Base-by-base conservation (phyloP, 2,113 vertebrate species). In the Macquaria australasica region DNA sequence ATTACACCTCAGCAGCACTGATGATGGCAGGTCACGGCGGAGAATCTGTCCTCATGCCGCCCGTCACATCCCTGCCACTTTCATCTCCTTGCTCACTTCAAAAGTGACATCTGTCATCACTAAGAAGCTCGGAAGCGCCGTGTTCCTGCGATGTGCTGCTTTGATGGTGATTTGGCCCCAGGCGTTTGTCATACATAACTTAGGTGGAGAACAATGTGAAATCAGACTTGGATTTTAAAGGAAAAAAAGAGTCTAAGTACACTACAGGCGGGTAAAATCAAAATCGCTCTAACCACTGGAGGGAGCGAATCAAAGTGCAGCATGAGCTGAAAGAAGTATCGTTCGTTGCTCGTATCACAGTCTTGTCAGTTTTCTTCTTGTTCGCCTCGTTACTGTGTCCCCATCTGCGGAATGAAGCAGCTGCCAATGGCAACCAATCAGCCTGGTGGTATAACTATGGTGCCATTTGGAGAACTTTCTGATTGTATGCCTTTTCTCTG, bases 111-210 rank as follows among this genome's bases (percentile, higher is more conserved):
- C 94, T 95, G 95, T 96, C 84, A 87, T 95, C 93, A 89, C 91
- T 96, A 77, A 96, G 97, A 96, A 96, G 96, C 96, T 97, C 94
- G 95, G 93, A 97, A 96, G 95, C 93, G 58, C 92, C 79, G 77
- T 93, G 94, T 96, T 97, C 93, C 92, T 93, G 93, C 92, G 87
- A 93, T 95, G 94, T 90, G 90, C 83, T 16, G 93, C 95, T 97
- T 97, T 97, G 96, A 96, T 93, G 93, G 95, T 94, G 95, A 95
- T 94, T 93, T 94, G 93, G 96, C 96, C 96, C 90, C 87, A 74
- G 97, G 96, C 95, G 0, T 97, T 96, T 96, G 96, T 97, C 96
- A 96, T 95, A 95, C 94, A 95, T 96, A 96, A 95, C 94, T 97
- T 96, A 96, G 95, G 87, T 95, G 93, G 95, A 96, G 97, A 97